Conservation (phyloP, 2,888 invertebrate genomes). For the Incurvaria masculella region DNA sequence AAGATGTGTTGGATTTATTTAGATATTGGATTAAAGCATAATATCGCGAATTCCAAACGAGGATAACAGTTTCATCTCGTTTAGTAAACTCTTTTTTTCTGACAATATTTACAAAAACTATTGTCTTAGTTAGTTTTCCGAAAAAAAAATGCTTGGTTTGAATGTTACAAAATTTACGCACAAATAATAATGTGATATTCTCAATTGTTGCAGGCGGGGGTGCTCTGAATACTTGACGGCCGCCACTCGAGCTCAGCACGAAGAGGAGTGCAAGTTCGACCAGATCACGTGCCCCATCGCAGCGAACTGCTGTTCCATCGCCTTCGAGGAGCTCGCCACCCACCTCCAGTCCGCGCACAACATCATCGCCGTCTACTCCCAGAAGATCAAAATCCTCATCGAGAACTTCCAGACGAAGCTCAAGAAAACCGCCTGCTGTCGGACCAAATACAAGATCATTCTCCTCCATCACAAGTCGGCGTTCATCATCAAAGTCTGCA, state of each 20-base stretch:
- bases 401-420: constrained; percentile 50
- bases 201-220: constrained; percentile 46
- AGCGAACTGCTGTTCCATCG: constrained; percentile 41
- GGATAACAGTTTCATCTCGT: no score
- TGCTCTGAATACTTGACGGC: constrained; percentile 45
- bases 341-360: constrained; percentile 43
- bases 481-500: constrained; percentile 50
- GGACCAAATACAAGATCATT: constrained; percentile 49
- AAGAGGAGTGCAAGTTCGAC: constrained; percentile 45
- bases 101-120: no score
- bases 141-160: no score
- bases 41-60: no score
- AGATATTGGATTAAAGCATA: no score
- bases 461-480: constrained; percentile 46
- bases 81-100: no score
- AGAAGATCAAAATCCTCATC: constrained; percentile 48
- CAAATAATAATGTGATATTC: no score
- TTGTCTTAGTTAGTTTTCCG: no score
- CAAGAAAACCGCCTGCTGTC: constrained; percentile 46
- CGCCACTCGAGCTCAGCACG: constrained; percentile 38
- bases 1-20: no score
- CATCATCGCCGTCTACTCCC: constrained; percentile 47
- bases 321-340: constrained; percentile 41
- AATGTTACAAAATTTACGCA: no score
- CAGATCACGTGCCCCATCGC: constrained; percentile 47